Evolutionary conservation across 2,113 vertebrate species (phyloP).

Genomic region (Pomatorhinus ruficollis): DNA sequence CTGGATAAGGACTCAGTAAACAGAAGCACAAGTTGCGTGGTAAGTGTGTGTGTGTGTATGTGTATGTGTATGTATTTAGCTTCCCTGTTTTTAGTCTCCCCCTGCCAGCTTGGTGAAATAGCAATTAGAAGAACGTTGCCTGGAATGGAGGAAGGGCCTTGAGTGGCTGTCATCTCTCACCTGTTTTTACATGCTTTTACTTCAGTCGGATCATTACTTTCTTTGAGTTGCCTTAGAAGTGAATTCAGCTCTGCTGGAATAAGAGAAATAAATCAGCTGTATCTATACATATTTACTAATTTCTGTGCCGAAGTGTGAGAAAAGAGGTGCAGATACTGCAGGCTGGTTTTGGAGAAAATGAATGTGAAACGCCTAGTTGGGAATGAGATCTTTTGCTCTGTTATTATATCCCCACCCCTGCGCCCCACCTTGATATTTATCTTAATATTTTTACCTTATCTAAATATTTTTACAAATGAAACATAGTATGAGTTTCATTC

Average conservation of each 20-base stretch:
- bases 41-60: background rate
- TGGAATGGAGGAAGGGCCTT: background rate
- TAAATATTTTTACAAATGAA: background rate
- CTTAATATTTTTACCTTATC: background rate
- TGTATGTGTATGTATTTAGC: background rate
- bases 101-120: background rate
- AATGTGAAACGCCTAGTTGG: background rate
- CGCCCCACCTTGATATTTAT: background rate
- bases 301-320: background rate
- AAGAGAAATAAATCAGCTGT: background rate
- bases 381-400: background rate
- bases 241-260: background rate
- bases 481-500: background rate
- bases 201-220: background rate
- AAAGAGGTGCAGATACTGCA: background rate
- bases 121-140: background rate
- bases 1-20: slow-evolving; percentile 9
- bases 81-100: background rate
- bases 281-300: background rate
- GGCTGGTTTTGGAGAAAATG: background rate
- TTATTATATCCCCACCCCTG: background rate
- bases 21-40: background rate
- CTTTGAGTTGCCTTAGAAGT: background rate
- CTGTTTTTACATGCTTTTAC: background rate
- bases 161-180: background rate